A percentile compares a stretch with the other conserved stretches of the same genome.
phyloP scores from a whole-genome alignment of 2,797 vertebrate species.

The Pyrocephalus nanus region DNA sequence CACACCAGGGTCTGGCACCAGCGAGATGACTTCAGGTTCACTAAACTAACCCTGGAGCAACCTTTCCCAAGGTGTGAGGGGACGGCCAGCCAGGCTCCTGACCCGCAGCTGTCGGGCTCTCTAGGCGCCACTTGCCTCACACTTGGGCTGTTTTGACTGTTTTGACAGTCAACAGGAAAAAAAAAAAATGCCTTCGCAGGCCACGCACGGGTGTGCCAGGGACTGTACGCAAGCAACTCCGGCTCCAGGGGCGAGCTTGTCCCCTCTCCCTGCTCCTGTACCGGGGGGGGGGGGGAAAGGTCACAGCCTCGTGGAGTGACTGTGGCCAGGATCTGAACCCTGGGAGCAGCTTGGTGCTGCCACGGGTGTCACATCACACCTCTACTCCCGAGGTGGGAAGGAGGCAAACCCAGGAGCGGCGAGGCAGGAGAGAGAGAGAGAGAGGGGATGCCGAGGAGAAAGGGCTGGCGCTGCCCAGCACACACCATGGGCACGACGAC shows the following conservation, averaged over 20 bases:
- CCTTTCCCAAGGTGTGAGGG: not conserved
- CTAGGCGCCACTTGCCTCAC: not conserved
- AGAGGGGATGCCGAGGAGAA: not conserved
- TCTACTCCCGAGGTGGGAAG: not conserved
- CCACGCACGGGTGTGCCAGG: not conserved
- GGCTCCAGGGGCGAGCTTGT: not conserved
- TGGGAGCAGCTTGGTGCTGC: not conserved
- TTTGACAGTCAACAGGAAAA: not conserved
- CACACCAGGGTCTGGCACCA: not conserved
- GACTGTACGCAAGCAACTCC: not conserved
- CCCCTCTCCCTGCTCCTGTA: not conserved
- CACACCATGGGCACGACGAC: not conserved
- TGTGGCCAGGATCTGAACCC: not conserved
- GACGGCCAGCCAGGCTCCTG: not conserved
- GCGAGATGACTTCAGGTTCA: not conserved
- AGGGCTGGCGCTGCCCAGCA: not conserved
- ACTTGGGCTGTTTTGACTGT: not conserved
- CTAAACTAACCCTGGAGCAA: not conserved
- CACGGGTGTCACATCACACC: not conserved
- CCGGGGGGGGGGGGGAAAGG: accelerated
- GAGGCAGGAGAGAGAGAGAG: not conserved
- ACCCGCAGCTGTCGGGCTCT: not conserved
- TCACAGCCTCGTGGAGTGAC: not conserved
- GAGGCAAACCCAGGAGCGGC: accelerated
- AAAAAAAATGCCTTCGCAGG: not conserved